Base-by-base conservation (phyloP, 2,797 vertebrate species). In the Aplochiton taeniatus region DNA sequence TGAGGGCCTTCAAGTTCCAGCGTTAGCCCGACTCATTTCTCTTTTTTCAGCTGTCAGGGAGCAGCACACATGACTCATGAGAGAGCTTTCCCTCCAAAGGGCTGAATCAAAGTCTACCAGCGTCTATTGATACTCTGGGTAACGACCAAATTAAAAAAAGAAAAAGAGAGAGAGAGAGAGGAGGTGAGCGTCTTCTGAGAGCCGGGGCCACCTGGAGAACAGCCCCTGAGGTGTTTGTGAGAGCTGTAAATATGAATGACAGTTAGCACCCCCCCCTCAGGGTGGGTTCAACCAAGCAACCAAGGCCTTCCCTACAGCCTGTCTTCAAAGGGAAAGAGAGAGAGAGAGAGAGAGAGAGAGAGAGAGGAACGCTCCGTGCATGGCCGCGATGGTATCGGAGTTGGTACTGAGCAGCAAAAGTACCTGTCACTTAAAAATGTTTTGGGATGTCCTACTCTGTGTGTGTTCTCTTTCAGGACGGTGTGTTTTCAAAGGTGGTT, bases 171-270 rank as follows among this genome's bases (percentile, higher is more conserved):
- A 4, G 4, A 54, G 20, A 47, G 19, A 78, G 81, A 84, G 57
- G 87, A 88, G 85, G 82, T 69, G 87, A 88, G 86, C 80, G 79
- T 82, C 89, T 88, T 31, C 86, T 84, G 80, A 88, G 85, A 84
- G 82, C 78, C 86, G 81, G 86, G 90, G 88, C 91, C 90, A 90
- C 90, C 92, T 91, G 91, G 90, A 88, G 86, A 86, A 83, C 73
- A 87, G 83, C 84, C 88, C 89, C 78, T 12, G 61, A 90, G 89
- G 89, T 88, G 87, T 90, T 77, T 88, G 82, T 74, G 73, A 85
- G 83, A 88, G 89, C 86, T 89, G 90, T 92, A 92, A 91, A 92
- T 91, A 90, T 89, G 89, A 89, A 85, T 90, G 88, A 90, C 89
- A 90, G 87, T 83, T 87, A 82, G 81, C 83, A 83, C 74, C 86